Evolutionary conservation across 53 echinoderm and acorn worm genomes (phyloP), one percentile per base, ranked within the genome.

Genomic region (Astropecten irregularis): DNA sequence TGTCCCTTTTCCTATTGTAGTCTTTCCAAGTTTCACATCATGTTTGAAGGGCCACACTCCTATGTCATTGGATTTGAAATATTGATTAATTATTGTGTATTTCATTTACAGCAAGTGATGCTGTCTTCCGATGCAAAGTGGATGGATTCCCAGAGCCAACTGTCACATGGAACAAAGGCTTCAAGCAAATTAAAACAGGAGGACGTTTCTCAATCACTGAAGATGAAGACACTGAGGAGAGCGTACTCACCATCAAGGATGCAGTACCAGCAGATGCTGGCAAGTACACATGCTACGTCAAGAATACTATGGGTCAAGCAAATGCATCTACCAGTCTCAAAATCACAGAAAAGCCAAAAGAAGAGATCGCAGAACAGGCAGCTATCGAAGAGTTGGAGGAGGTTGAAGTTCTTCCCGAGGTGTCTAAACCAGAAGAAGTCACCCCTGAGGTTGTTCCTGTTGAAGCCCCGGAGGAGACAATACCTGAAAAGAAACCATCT

Each of bases 271-370:
- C 85, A 14, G 99, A 95, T 83, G 94, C 92, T 46, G 95, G 99
- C 40, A 95, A 99, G 83, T 99, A 99, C 88, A 89, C 89, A 22
- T 99, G 99, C 54, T 90, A 88, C 58, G 77, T 94, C 89, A 95
- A 64, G 40, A 99, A 90, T 36, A 66, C 81, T 0, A n/a, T 90
- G 23, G 99, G 94, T 33, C 94, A 99, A 34, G 88, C 73, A 9
- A 72, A 85, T 29, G 85, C 58, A 16, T 60, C 59, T 20, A 73
- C 61, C 26, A 72, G 34, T 23, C 40, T 69, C 33, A 38, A 47
- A 20, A 63, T 85, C 14, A 35, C 50, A 8, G 60, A 72, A 0
- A 85, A 85, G 40, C 85, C 85, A 16, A 38, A 11, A 0, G 59
- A 59, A 15, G 39, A 16, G 10, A 57, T 61, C 25, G 83, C 67